Evolutionary conservation across 2,888 invertebrate genomes (phyloP).

Genomic region (Tetropium fuscum): DNA sequence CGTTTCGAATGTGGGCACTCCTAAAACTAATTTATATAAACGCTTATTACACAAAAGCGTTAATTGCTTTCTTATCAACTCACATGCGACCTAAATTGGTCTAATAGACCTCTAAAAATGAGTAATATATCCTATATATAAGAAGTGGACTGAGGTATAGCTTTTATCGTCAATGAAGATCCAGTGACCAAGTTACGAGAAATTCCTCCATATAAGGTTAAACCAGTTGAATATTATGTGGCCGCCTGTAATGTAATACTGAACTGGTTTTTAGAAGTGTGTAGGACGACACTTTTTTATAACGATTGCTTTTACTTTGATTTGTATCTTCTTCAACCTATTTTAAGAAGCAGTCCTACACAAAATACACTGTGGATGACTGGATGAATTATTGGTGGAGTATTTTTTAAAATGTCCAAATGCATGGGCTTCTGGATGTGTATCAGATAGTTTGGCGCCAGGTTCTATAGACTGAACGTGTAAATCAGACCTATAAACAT

Average conservation of each 20-base stretch:
- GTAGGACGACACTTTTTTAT: conserved; percentile 34
- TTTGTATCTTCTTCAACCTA: conserved; percentile 21
- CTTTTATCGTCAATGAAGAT: conserved; percentile 48
- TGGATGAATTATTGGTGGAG: conserved; percentile 4
- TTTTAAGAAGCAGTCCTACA: conserved; percentile 6
- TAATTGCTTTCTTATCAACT: conserved; percentile 6
- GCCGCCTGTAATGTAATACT: conserved; percentile 11
- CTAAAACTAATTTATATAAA: neutral
- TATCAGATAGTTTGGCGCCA: too few relatives aligned
- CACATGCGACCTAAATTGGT: conserved; percentile 6
- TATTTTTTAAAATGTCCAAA: too few relatives aligned
- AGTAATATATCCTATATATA: conserved; percentile 7
- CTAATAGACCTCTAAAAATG: neutral
- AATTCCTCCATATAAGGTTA: conserved; percentile 55
- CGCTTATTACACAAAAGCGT: conserved; percentile 3
- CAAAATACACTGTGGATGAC: neutral
- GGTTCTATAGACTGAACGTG: too few relatives aligned
- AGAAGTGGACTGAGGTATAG: neutral
- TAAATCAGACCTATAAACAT: too few relatives aligned
- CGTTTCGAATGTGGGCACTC: neutral
- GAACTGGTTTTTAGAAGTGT: conserved; percentile 40
- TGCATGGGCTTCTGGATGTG: too few relatives aligned
- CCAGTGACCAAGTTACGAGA: conserved; percentile 58
- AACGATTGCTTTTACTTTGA: conserved; percentile 12
- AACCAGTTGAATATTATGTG: conserved; percentile 34